Conservation (phyloP, 2,113 vertebrate genomes). For the Drymodes brunneopygia region DNA sequence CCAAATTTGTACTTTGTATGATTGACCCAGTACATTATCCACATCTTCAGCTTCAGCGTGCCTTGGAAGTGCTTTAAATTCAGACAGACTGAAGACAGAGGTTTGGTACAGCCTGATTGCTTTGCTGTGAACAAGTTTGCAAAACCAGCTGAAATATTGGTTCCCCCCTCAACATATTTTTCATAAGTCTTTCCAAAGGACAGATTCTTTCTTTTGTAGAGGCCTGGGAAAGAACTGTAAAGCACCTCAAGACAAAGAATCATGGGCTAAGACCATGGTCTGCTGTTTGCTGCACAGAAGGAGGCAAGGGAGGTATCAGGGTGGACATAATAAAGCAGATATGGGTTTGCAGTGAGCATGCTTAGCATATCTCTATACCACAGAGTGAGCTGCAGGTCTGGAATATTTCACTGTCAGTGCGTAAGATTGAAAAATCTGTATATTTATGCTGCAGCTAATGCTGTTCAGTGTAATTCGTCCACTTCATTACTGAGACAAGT, state of each 20-base stretch:
- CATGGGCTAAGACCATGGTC: neutral
- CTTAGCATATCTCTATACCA: neutral
- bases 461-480: neutral
- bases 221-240: neutral
- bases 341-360: neutral
- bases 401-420: neutral
- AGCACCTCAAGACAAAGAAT: neutral
- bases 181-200: neutral
- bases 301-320: neutral
- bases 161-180: neutral
- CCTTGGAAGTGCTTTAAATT: neutral
- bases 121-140: neutral
- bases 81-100: neutral
- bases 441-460: neutral
- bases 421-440: neutral
- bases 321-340: neutral
- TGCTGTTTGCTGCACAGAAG: neutral
- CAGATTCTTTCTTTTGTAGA: neutral
- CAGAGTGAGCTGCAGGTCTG: neutral
- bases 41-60: neutral
- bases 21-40: neutral
- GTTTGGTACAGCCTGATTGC: neutral
- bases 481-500: neutral
- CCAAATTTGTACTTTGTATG: neutral
- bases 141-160: neutral